These are phyloP conservation scores for Choreutis nemorana DNA, from an alignment of 2,888 invertebrate species.

Conservation along the genomic window DNA sequence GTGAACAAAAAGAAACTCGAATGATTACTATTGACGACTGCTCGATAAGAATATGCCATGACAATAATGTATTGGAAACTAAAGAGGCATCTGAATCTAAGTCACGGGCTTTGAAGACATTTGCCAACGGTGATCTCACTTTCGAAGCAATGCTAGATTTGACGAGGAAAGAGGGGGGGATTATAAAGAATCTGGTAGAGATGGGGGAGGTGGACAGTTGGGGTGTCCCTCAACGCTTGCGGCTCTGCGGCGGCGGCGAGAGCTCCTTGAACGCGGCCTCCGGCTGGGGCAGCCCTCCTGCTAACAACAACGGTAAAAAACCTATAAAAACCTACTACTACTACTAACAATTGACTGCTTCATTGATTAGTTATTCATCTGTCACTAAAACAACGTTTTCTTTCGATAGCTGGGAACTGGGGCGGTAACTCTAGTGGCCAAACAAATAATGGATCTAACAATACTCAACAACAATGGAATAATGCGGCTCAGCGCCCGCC, in stretches of 20 bases:
- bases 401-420: conserved; percentile 56
- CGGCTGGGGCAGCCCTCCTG: conserved; percentile 81
- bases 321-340: conserved; percentile 1
- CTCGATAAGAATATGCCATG: conserved; percentile 48
- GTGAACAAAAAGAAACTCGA: conserved; percentile 46
- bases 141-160: conserved; percentile 54
- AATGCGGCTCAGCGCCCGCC: conserved; percentile 57
- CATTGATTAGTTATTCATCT: not conserved
- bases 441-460: conserved; percentile 50
- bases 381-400: conserved; percentile 13
- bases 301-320: conserved; percentile 68
- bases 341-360: conserved; percentile 3
- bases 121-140: conserved; percentile 59
- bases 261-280: conserved; percentile 80
- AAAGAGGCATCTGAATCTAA: conserved; percentile 25
- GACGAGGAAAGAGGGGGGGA: conserved; percentile 33
- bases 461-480: conserved; percentile 63
- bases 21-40: conserved; percentile 41
- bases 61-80: conserved; percentile 51
- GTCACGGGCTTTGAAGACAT: conserved; percentile 31
- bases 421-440: conserved; percentile 53
- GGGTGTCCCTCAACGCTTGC: conserved; percentile 69
- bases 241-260: conserved; percentile 81
- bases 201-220: conserved; percentile 43
- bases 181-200: conserved; percentile 29